Percentiles rank a stretch among this genome's conserved stretches.
These are phyloP conservation scores for Metalampra italica DNA, from an alignment of 2,888 invertebrate genomes.

Conservation along the genomic window DNA sequence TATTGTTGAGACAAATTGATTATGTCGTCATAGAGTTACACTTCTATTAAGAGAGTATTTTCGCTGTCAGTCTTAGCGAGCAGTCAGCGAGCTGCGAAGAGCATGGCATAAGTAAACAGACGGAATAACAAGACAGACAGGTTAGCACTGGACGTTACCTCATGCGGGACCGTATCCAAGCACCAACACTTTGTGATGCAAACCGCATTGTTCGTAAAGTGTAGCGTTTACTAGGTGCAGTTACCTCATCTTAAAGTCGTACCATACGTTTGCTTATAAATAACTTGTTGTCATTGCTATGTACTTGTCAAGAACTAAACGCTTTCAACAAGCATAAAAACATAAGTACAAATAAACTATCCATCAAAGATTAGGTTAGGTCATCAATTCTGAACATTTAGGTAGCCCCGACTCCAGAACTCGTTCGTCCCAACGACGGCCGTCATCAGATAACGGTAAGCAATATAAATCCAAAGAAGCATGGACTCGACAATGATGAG, in stretches of 20 bases:
- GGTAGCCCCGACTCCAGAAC: no score
- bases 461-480: no score
- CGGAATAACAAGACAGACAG: constrained; percentile 19
- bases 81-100: constrained; percentile 15
- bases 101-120: constrained; percentile 19
- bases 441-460: no score
- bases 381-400: no score
- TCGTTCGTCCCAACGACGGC: no score
- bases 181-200: constrained; percentile 4
- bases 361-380: no score
- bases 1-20: background rate
- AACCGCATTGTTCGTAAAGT: constrained; percentile 1
- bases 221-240: background rate
- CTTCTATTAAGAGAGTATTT: constrained; percentile 12
- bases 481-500: no score
- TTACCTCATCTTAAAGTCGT: constrained; percentile 1
- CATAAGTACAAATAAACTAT: no score
- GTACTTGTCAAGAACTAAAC: no score
- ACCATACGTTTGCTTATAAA: background rate
- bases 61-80: constrained; percentile 19
- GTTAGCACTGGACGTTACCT: background rate
- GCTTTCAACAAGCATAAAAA: no score
- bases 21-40: background rate
- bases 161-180: constrained; percentile 4
- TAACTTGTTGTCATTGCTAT: no score